Percentiles rank a stretch among this genome's conserved stretches.
Evolutionary conservation across 2,113 vertebrate genomes (phyloP).

Genomic region (Gambusia affinis): DNA sequence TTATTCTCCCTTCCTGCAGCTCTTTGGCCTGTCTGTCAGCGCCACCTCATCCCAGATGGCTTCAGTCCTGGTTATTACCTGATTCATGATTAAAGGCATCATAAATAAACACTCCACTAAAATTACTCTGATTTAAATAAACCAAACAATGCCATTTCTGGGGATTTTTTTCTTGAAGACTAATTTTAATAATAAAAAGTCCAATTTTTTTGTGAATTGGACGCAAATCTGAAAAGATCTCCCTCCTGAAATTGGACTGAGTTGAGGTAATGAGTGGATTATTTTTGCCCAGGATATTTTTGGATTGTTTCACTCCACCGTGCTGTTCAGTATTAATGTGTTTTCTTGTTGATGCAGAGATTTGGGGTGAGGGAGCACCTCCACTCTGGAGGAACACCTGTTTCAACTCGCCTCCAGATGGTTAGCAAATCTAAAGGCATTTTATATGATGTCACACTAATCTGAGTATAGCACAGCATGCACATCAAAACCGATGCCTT

Average conservation of each 20-base stretch:
- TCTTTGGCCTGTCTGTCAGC: slow-evolving; percentile 52
- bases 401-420: slow-evolving; percentile 71
- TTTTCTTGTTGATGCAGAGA: slow-evolving; percentile 62
- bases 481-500: slow-evolving; percentile 63
- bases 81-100: slow-evolving; percentile 28
- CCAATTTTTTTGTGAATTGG: neutral
- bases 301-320: slow-evolving; percentile 9
- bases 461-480: slow-evolving; percentile 57
- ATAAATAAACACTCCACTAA: slow-evolving; percentile 39
- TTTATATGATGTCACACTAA: slow-evolving; percentile 76
- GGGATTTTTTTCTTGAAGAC: neutral
- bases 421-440: slow-evolving; percentile 72
- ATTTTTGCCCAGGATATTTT: slow-evolving; percentile 11
- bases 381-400: slow-evolving; percentile 73
- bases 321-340: slow-evolving; percentile 55
- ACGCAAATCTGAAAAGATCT: slow-evolving; percentile 15
- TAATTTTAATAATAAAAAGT: neutral
- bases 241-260: neutral
- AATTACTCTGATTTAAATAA: slow-evolving; percentile 37
- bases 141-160: slow-evolving; percentile 16
- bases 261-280: slow-evolving; percentile 9
- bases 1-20: slow-evolving; percentile 44
- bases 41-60: slow-evolving; percentile 35
- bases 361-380: slow-evolving; percentile 64
- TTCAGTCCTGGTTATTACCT: slow-evolving; percentile 35